These are phyloP conservation scores for Apostichopus californicus DNA, from an alignment of 35 echinoderm and acorn worm species.

Conservation along the genomic window DNA sequence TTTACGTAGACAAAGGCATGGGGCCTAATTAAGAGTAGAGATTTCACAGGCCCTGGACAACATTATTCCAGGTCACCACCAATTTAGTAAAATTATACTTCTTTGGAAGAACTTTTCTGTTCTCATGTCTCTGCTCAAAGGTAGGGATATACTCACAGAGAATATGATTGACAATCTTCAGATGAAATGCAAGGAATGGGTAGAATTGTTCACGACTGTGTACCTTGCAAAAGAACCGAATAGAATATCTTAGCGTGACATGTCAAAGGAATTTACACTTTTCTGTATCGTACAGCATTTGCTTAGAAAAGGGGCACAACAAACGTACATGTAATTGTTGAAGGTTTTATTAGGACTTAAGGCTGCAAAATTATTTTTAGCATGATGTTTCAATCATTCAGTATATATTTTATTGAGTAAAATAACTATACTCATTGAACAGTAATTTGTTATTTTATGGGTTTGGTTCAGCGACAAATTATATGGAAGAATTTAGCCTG, in stretches of 20 bases:
- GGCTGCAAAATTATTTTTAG: not conserved
- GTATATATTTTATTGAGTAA: too few relatives aligned
- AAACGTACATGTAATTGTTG: not conserved
- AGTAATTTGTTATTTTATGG: too few relatives aligned
- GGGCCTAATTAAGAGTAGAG: slow-evolving; percentile 29
- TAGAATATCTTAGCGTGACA: not conserved
- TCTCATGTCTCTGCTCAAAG: slow-evolving; percentile 26
- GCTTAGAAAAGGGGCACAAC: not conserved
- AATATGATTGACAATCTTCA: slow-evolving; percentile 13
- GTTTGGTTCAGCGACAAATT: too few relatives aligned
- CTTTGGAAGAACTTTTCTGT: slow-evolving; percentile 13
- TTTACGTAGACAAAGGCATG: slow-evolving; percentile 32
- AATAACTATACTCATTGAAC: too few relatives aligned
- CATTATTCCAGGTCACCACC: slow-evolving; percentile 20
- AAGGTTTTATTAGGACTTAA: not conserved
- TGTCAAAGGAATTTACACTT: not conserved
- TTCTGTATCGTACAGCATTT: not conserved
- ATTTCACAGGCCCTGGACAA: slow-evolving; percentile 52
- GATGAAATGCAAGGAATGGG: slow-evolving; percentile 59
- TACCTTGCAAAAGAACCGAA: slow-evolving; percentile 67
- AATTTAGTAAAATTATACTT: slow-evolving; percentile 23
- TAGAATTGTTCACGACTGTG: slow-evolving; percentile 46
- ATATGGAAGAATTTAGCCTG: too few relatives aligned
- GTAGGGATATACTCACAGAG: not conserved
- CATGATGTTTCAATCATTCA: not conserved